Conservation (phyloP, 2,113 vertebrate genomes). For the Andinoacara biseriatus region DNA sequence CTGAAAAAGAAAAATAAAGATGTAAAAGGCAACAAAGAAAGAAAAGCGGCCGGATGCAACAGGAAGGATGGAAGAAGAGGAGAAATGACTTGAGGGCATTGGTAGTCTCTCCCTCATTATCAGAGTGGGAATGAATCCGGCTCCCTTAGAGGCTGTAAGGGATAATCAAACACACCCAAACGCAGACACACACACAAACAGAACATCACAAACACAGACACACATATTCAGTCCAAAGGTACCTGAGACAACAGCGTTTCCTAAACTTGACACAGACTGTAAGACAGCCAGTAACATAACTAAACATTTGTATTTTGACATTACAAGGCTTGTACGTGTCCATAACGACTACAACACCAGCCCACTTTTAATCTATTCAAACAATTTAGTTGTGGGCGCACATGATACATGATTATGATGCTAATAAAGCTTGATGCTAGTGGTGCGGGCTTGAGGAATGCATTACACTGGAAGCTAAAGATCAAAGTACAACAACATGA, state of each 20-base stretch:
- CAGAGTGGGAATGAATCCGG: conserved; percentile 77
- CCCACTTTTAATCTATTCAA: conserved; percentile 42
- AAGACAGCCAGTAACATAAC: conserved; percentile 6
- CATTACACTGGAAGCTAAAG: conserved; percentile 61
- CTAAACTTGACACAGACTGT: conserved; percentile 26
- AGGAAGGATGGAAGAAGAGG: conserved; percentile 67
- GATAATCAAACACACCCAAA: conserved; percentile 76
- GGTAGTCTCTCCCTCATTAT: conserved; percentile 79
- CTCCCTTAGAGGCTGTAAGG: conserved; percentile 73
- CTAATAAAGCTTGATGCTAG: conserved; percentile 61
- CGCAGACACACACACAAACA: conserved; percentile 21
- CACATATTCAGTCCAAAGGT: conserved; percentile 24
- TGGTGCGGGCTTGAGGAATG: conserved; percentile 54
- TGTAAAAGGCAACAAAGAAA: conserved; percentile 30
- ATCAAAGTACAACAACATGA: conserved; percentile 70
- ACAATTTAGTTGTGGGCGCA: conserved; percentile 49
- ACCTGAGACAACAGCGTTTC: conserved; percentile 14
- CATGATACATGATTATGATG: conserved; percentile 61
- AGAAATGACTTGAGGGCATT: conserved; percentile 79
- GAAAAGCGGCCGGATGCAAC: conserved; percentile 54
- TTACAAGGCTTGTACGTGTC: not conserved
- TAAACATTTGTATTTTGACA: conserved; percentile 2
- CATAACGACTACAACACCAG: conserved; percentile 11
- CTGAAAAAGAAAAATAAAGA: conserved; percentile 23
- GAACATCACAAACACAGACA: conserved; percentile 29